Evolutionary conservation across 2,888 invertebrate species (phyloP).

Genomic region (Anaspis maculata): DNA sequence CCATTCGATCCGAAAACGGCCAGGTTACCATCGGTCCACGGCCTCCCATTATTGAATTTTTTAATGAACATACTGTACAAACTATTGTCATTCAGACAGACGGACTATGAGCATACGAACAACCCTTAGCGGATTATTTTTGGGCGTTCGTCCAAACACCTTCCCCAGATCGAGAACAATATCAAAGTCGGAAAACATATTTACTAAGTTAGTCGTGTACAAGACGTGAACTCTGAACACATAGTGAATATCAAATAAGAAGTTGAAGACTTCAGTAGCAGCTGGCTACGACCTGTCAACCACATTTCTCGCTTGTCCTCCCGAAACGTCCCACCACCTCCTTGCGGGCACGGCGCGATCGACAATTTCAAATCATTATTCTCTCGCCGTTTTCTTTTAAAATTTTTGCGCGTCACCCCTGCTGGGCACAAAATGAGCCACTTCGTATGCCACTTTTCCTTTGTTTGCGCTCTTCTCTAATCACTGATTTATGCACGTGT

Average conservation of each 20-base stretch:
- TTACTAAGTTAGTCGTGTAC: conserved; percentile 33
- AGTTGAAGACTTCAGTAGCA: conserved; percentile 38
- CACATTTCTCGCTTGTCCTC: conserved; percentile 34
- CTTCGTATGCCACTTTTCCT: conserved; percentile 5
- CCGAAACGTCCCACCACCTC: conserved; percentile 20
- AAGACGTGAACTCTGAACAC: conserved; percentile 31
- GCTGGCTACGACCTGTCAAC: conserved; percentile 38
- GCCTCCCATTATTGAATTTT: no score
- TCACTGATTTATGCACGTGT: conserved; percentile 4
- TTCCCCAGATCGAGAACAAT: conserved; percentile 26
- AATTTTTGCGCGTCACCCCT: no score
- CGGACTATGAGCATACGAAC: conserved; percentile 9
- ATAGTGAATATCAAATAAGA: conserved; percentile 40
- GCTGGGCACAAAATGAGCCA: conserved; percentile 9
- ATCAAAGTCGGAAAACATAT: conserved; percentile 31
- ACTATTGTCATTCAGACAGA: no score
- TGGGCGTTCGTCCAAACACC: conserved; percentile 11
- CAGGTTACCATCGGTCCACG: no score
- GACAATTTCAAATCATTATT: conserved; percentile 25
- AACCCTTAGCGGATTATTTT: conserved; percentile 10
- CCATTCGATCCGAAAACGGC: no score
- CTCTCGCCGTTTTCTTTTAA: conserved; percentile 16
- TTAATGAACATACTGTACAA: no score
- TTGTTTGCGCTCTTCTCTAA: conserved; percentile 1
- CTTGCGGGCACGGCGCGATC: conserved; percentile 21